phyloP scores from a whole-genome alignment of 2,797 vertebrate genomes.

The Malacoraja senta region DNA sequence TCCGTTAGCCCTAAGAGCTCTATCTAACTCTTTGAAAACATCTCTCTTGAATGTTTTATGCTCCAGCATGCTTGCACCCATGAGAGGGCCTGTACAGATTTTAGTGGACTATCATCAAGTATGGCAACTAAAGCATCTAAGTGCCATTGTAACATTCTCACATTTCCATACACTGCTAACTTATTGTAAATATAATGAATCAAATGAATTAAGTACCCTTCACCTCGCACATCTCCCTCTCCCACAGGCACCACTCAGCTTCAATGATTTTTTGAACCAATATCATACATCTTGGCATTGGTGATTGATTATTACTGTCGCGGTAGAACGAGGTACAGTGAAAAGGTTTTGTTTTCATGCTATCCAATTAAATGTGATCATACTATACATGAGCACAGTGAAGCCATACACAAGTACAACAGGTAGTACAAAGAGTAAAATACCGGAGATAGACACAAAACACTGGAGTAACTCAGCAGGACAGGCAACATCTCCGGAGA shows the following conservation, averaged over 20 bases:
- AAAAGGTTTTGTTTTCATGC: no score
- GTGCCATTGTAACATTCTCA: background rate
- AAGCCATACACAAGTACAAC: no score
- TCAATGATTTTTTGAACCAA: background rate
- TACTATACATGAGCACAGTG: no score
- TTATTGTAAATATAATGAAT: background rate
- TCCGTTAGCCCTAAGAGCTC: no score
- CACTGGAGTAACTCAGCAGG: no score
- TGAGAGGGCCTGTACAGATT: background rate
- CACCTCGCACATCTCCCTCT: background rate
- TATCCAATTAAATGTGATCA: no score
- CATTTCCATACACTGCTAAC: background rate
- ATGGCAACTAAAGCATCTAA: background rate
- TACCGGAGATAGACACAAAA: no score
- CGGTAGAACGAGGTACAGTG: no score
- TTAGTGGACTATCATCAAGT: background rate
- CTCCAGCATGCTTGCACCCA: background rate
- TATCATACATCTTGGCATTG: background rate
- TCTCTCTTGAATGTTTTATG: background rate
- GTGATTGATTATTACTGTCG: no score
- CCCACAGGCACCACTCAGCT: background rate
- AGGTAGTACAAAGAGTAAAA: no score
- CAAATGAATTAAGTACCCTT: background rate
- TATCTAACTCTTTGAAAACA: no score
- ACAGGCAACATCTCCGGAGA: no score